Evolutionary conservation across 2,113 vertebrate genomes (phyloP).

Genomic region (Microtus montanus): DNA sequence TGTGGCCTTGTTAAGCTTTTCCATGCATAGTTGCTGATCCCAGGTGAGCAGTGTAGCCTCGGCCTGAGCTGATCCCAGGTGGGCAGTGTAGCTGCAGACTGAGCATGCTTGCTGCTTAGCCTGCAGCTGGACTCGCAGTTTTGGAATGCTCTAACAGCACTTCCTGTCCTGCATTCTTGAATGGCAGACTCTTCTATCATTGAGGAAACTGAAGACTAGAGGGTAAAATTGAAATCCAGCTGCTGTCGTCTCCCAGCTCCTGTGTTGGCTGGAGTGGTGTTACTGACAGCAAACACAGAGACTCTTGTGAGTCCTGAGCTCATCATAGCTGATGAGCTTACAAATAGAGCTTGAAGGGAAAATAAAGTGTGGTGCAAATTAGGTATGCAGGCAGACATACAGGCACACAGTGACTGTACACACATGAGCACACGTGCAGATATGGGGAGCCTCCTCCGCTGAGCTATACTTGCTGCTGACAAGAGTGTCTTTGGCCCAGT

Average conservation of each 20-base stretch:
- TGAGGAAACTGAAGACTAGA: not conserved
- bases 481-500: not conserved
- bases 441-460: not conserved
- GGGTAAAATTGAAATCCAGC: not conserved
- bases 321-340: not conserved
- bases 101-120: not conserved
- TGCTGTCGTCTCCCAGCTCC: not conserved
- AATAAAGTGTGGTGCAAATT: not conserved
- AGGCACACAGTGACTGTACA: not conserved
- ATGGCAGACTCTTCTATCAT: not conserved
- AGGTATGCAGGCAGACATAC: not conserved
- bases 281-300: not conserved
- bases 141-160: not conserved
- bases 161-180: not conserved
- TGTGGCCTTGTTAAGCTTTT: not conserved
- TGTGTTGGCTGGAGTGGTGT: fast-evolving
- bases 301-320: not conserved
- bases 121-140: not conserved
- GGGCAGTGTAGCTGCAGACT: slow-evolving; percentile 1
- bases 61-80: not conserved
- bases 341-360: not conserved
- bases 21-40: slow-evolving; percentile 14
- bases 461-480: not conserved
- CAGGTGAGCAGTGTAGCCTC: not conserved
- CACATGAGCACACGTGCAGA: no score